Base-by-base conservation (phyloP, 1,140 invertebrate species). In the Trichomalopsis sarcophagae region DNA sequence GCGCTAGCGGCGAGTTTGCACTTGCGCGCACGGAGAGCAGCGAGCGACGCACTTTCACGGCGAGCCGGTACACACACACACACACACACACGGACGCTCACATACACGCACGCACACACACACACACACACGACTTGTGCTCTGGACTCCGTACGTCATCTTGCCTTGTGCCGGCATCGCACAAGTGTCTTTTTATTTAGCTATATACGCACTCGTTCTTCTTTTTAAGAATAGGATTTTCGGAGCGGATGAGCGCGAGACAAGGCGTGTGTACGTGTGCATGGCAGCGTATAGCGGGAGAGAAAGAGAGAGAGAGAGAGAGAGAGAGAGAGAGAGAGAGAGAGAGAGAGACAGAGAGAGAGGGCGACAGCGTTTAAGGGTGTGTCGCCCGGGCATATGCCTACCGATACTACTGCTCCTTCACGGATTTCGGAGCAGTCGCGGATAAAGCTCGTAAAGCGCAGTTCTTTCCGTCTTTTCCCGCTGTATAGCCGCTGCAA, bases 271-370 rank as follows among this genome's bases (percentile, higher is more conserved):
- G 30, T 71, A 0, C 33, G 23, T 30, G 27, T 71, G 68, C 13
- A 36, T 6, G 69, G 23, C 23, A 14, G 9, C 27, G 10, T 30
- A 76, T 55, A 33, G 78, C 13, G 14, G 13, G 77, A 30, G 80
- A 55, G 62, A n/a, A n/a, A 82, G 44, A 55, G 62, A n/a, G 66
- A 71, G 36, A 47, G 62, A 73, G 68, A 73, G 79, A 82, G 44
- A 55, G 62, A n/a, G 66, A 71, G 36, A 47, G 62, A 73, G 68
- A 73, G 79, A 80, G 78, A 47, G 33, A 82, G 36, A 82, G 27
- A 27, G 27, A 55, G 62, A n/a, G 66, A 71, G n/a, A 47, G 62
- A 73, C 40, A 73, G 79, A 80, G 78, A 47, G 21, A 82, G 36
- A 82, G 44, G 62, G 50, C 62, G 21, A 82, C 71, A 75, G 71